Percentiles rank a stretch among this genome's conserved stretches.
Evolutionary conservation across 2,888 invertebrate species (phyloP).

Genomic region (Monopis laevigella): DNA sequence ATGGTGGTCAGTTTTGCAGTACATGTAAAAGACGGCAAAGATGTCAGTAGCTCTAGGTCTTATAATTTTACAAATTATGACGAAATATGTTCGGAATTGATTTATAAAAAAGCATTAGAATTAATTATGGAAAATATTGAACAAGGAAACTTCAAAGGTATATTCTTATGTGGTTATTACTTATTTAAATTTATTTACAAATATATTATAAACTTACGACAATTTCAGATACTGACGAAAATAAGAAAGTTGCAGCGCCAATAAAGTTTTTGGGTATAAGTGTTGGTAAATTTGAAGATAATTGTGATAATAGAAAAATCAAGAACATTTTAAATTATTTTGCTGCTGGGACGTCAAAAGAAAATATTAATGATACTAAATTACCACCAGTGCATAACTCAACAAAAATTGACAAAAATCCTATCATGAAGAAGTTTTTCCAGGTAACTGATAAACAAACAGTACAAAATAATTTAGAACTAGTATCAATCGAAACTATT

Average conservation of each 20-base stretch:
- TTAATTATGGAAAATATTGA: constrained; percentile 72
- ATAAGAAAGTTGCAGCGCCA: constrained; percentile 53
- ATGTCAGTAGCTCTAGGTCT: constrained; percentile 72
- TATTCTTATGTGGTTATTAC: not conserved
- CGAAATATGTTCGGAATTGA: constrained; percentile 72
- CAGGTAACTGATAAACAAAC: constrained; percentile 22
- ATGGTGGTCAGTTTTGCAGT: constrained; percentile 78
- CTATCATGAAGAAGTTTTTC: constrained; percentile 38
- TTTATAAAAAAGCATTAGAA: constrained; percentile 72
- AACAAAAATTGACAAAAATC: constrained; percentile 32
- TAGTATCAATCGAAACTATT: constrained; percentile 9
- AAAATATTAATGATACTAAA: constrained; percentile 23
- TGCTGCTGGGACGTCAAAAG: constrained; percentile 42
- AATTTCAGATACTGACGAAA: constrained; percentile 44
- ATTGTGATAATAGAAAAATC: constrained; percentile 54
- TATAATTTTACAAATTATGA: constrained; percentile 64
- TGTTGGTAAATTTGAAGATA: constrained; percentile 79
- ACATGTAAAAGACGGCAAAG: constrained; percentile 60
- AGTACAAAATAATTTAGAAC: not conserved
- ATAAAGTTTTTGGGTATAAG: constrained; percentile 80
- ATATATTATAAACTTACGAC: too few relatives aligned
- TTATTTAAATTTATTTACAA: not conserved
- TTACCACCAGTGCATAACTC: constrained; percentile 24
- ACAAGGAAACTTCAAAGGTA: constrained; percentile 35
- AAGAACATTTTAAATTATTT: constrained; percentile 70